These are phyloP conservation scores for Tinamus major DNA, from an alignment of 2,797 vertebrate genomes.

Conservation along the genomic window DNA sequence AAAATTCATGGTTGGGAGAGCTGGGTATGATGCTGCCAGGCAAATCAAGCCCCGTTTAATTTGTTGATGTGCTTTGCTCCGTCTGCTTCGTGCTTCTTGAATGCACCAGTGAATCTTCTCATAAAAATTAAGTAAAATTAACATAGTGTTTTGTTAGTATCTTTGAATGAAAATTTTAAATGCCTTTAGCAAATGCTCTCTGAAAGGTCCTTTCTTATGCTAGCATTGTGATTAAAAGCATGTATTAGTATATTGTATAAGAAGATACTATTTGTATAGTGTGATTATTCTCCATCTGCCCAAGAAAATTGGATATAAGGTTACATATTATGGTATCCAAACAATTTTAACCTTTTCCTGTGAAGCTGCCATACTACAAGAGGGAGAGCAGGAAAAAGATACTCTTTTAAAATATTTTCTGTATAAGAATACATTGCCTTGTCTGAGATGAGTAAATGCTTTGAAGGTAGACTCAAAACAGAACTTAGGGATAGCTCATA, in stretches of 20 bases:
- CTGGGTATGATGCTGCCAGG: neutral
- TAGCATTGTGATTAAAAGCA: neutral
- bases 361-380: neutral
- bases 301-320: neutral
- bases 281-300: neutral
- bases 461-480: neutral
- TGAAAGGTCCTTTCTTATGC: neutral
- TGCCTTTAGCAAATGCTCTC: neutral
- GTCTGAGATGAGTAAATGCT: neutral
- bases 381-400: neutral
- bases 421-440: neutral
- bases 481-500: neutral
- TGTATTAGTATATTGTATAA: neutral
- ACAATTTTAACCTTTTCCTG: neutral
- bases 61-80: neutral
- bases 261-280: neutral
- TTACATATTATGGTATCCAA: neutral
- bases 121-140: neutral
- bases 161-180: neutral
- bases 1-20: neutral
- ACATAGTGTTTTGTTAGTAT: neutral
- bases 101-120: neutral
- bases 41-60: neutral
- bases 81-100: neutral
- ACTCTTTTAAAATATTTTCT: neutral